Base-by-base conservation (phyloP, 2,888 invertebrate species). In the Drosophila atripex region DNA sequence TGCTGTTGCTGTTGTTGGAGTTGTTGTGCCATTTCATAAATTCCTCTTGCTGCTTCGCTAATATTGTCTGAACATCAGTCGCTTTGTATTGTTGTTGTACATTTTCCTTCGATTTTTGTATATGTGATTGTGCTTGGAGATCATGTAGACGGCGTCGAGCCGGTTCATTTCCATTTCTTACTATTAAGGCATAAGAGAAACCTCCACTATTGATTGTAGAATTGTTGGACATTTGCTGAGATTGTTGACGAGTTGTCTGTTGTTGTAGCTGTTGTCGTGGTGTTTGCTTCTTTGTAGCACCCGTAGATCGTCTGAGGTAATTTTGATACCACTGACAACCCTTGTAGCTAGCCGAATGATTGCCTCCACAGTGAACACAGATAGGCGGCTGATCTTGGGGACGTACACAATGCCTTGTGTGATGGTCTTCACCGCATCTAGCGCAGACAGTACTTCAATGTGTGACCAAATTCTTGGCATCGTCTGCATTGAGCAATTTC, bases 391-490 rank as follows among this genome's bases (percentile, higher is more conserved):
- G 0, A 39, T 16, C 56, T 39, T 7, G 21, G 18, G 52, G 38
- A 25, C 43, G 45, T 11, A 18, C 21, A 28, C 55, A 51, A 38
- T 50, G 43, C 11, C 9, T 28, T 3, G 50, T 61, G 4, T 1
- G 21, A 12, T 63, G 46, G 30, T 46, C 16, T 47, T 64, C 56
- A 4, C 46, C 56, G 52, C 56, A 64, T n/a, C 41, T 14, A 2
- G 57, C 64, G 8, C 54, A 66, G 4, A 30, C 51, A 28, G 59
- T 53, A 61, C 18, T 61, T 35, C 3, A 50, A 50, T 41, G 50
- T 61, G 35, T 60, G 47, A 11, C 53, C 14, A 39, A 18, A 60
- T 21, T 53, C 28, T 30, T 53, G 60, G 28, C 46, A 47, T n/a
- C 56, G 47, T 2, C 1, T 14, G 6, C 56, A 47, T 25, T 54